These are phyloP conservation scores for Caenorhabditis panamensis DNA, from an alignment of 2,888 invertebrate species.

Conservation along the genomic window DNA sequence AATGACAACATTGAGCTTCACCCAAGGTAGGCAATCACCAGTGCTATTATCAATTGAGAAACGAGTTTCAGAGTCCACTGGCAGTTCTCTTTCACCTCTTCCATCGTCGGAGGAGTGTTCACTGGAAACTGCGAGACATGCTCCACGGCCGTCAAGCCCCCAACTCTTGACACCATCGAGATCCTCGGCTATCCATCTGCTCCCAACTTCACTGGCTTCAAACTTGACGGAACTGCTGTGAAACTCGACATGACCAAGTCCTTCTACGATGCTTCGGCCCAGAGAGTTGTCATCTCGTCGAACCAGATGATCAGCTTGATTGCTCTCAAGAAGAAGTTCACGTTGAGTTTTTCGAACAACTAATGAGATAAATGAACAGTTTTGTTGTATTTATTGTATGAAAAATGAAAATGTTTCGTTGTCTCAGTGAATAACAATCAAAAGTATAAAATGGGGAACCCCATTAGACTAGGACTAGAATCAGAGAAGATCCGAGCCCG, in stretches of 20 bases:
- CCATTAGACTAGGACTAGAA: constrained; percentile 25
- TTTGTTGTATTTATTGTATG: constrained; percentile 11
- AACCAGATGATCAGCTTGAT: constrained; percentile 39
- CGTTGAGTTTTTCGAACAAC: constrained; percentile 47
- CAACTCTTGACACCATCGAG: constrained; percentile 70
- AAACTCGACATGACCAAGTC: constrained; percentile 30
- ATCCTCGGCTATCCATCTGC: constrained; percentile 65
- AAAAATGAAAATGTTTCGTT: neutral
- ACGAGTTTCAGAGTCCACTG: constrained; percentile 51
- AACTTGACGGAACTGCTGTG: constrained; percentile 34
- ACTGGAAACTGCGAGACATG: constrained; percentile 59
- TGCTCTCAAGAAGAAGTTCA: constrained; percentile 53
- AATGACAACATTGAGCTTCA: constrained; percentile 61
- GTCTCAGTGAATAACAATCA: neutral
- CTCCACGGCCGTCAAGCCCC: constrained; percentile 46
- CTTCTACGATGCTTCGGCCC: constrained; percentile 37
- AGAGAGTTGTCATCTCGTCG: constrained; percentile 19
- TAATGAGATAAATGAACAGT: neutral
- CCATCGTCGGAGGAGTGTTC: constrained; percentile 39
- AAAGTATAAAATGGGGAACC: constrained; percentile 30
- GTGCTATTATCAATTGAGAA: neutral
- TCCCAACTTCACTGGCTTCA: constrained; percentile 68
- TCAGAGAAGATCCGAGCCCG: neutral
- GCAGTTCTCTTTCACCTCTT: constrained; percentile 62
- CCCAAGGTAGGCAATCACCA: constrained; percentile 35